A percentile compares a stretch with the other conserved stretches of the same genome.
phyloP scores from a whole-genome alignment of 2,797 vertebrate genomes.

The Argya squamiceps region DNA sequence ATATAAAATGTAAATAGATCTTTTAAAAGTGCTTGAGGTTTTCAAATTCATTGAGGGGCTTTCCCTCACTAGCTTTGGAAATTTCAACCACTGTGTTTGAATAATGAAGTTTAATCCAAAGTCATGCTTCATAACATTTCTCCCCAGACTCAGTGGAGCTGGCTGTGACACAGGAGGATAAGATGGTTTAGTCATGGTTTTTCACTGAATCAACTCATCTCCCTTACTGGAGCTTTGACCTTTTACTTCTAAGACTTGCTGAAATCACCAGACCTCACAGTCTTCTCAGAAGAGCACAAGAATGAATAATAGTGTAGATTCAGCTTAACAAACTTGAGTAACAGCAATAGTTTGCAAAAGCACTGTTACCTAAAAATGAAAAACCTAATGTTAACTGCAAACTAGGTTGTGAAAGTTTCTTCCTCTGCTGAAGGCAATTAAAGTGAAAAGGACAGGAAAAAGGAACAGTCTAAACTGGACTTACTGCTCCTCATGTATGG shows the following conservation, averaged over 20 bases:
- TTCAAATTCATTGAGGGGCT: slow-evolving; percentile 11
- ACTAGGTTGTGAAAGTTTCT: background rate
- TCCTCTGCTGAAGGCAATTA: background rate
- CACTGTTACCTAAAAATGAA: slow-evolving; percentile 24
- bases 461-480: slow-evolving; percentile 5
- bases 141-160: background rate
- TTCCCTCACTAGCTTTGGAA: slow-evolving; percentile 41
- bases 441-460: background rate
- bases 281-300: background rate
- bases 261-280: slow-evolving; percentile 16
- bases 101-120: background rate
- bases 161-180: background rate
- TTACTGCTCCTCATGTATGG: background rate
- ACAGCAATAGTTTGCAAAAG: slow-evolving; percentile 26
- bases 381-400: background rate
- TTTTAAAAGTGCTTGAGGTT: background rate
- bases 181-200: slow-evolving; percentile 24
- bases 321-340: slow-evolving; percentile 42
- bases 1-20: slow-evolving; percentile 15
- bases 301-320: slow-evolving; percentile 1
- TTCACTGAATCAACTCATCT: background rate
- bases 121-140: background rate
- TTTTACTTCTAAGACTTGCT: slow-evolving; percentile 19
- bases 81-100: background rate
- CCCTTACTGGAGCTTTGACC: slow-evolving; percentile 2